Evolutionary conservation across 2,888 invertebrate genomes (phyloP).

Genomic region (Stictocephala bisonia): DNA sequence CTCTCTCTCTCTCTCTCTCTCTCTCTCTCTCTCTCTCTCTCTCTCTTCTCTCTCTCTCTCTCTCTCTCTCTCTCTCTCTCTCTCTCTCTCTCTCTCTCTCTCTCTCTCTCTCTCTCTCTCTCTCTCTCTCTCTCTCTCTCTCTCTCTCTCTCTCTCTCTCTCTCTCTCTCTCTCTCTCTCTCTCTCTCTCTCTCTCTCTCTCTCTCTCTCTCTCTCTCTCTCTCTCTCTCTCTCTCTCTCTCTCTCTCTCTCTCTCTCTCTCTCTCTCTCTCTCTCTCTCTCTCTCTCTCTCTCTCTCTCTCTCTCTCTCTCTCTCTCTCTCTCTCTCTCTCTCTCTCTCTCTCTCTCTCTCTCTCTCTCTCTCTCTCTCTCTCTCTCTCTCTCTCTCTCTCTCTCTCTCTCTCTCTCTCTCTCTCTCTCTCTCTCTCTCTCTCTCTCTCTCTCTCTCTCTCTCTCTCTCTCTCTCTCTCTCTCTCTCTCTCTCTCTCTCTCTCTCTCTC

Average conservation of each 20-base stretch:
- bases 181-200: slow-evolving; percentile 21
- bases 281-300: not conserved
- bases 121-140: slow-evolving; percentile 14
- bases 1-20: not conserved
- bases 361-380: not conserved
- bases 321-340: not conserved
- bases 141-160: slow-evolving; percentile 14
- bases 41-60: not conserved
- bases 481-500: not conserved
- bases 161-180: slow-evolving; percentile 9
- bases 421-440: not conserved
- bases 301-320: not conserved
- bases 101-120: slow-evolving; percentile 9
- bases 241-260: not conserved
- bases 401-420: not conserved
- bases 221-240: slow-evolving; percentile 13
- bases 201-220: slow-evolving; percentile 21
- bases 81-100: slow-evolving; percentile 14
- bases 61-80: not conserved
- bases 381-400: not conserved
- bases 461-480: not conserved
- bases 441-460: not conserved
- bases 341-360: not conserved
- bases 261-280: not conserved
- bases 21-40: not conserved